A percentile compares a stretch with the other conserved stretches of the same genome.
Evolutionary conservation across 2,797 vertebrate genomes (phyloP).

Genomic region (Acanthopagrus latus): DNA sequence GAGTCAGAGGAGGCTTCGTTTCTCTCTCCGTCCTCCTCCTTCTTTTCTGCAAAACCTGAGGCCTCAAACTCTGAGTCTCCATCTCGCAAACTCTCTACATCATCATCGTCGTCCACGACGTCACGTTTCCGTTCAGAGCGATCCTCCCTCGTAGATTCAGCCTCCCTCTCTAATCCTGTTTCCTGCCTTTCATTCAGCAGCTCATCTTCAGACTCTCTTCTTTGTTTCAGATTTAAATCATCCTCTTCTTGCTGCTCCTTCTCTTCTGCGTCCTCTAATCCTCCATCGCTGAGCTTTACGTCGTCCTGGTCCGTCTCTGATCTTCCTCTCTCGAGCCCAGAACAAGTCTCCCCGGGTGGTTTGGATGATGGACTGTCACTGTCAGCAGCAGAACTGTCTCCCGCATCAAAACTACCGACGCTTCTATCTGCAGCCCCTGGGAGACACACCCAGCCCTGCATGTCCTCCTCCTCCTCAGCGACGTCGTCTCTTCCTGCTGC

Average conservation of each 20-base stretch:
- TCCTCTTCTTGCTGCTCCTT: neutral
- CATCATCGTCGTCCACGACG: neutral
- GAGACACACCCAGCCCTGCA: conserved; percentile 32
- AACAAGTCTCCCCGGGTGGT: conserved; percentile 8
- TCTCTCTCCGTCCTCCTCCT: neutral
- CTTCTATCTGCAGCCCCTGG: neutral
- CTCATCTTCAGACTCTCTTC: neutral
- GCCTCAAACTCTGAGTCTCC: neutral
- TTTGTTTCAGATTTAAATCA: neutral
- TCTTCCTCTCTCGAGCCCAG: neutral
- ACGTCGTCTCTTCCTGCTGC: neutral
- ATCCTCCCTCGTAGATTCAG: neutral
- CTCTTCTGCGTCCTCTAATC: neutral
- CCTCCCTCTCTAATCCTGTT: neutral
- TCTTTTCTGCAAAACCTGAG: neutral
- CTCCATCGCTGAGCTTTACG: neutral
- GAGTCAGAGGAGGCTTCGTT: neutral
- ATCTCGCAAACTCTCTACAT: no score
- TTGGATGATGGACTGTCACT: neutral
- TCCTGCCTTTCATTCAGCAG: neutral
- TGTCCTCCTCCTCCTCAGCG: conserved; percentile 19
- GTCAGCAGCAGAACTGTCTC: neutral
- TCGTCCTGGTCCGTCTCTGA: neutral
- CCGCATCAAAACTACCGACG: conserved; percentile 9
- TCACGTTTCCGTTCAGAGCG: neutral